These are phyloP conservation scores for Leptogaster cylindrica DNA, from an alignment of 2,888 invertebrate genomes.

Conservation along the genomic window DNA sequence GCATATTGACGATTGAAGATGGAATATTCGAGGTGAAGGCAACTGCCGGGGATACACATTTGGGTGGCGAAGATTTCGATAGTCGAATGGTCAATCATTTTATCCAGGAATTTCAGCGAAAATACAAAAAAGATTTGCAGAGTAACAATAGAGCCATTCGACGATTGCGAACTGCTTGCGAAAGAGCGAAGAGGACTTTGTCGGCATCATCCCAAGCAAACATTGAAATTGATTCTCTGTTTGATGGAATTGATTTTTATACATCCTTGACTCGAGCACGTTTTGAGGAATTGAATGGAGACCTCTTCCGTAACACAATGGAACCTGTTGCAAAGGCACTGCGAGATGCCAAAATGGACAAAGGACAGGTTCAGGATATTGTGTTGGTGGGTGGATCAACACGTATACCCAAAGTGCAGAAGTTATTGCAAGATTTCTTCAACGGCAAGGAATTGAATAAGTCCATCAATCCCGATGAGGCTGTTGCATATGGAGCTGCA, in stretches of 20 bases:
- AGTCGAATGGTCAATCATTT: constrained; percentile 87
- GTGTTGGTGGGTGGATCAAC: constrained; percentile 86
- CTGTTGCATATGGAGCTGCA: constrained; percentile 80
- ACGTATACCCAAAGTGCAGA: constrained; percentile 80
- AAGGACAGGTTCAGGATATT: constrained; percentile 76
- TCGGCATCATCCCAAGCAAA: constrained; percentile 78
- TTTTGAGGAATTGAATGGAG: constrained; percentile 77
- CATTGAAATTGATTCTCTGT: constrained; percentile 77
- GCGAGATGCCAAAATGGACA: constrained; percentile 79
- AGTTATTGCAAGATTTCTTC: constrained; percentile 76
- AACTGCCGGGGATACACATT: constrained; percentile 92
- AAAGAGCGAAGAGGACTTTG: constrained; percentile 77
- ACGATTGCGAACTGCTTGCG: constrained; percentile 76
- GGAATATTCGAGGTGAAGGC: constrained; percentile 93
- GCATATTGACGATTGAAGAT: constrained; percentile 93
- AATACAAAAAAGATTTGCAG: constrained; percentile 73
- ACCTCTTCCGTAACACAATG: constrained; percentile 74
- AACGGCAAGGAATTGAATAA: constrained; percentile 74
- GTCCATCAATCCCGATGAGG: constrained; percentile 82
- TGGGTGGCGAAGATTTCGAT: constrained; percentile 93
- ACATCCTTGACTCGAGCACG: constrained; percentile 75
- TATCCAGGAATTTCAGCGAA: constrained; percentile 84
- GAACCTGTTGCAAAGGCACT: constrained; percentile 81
- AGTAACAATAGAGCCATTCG: constrained; percentile 72
- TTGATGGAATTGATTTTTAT: constrained; percentile 76